Base-by-base conservation (phyloP, 2,113 vertebrate species). In the Poecile atricapillus region DNA sequence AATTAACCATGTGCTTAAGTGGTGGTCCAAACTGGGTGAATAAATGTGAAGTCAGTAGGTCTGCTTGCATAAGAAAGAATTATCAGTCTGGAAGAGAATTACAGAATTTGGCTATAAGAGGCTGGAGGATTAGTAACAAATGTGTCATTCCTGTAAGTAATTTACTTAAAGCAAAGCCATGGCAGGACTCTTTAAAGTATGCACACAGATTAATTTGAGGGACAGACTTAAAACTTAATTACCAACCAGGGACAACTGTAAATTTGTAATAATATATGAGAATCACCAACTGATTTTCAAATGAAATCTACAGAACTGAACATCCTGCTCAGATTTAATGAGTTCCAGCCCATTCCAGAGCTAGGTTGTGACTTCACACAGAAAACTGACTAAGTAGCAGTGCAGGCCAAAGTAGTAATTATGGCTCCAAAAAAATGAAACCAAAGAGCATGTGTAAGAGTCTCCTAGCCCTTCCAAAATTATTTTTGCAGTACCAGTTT, bases 111-210 rank as follows among this genome's bases (percentile, higher is more conserved):
- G 73, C 92, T 89, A 52, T 55, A 78, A 77, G 65, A 87, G 74
- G 70, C 71, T 74, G 70, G 27, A 92, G 87, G 90, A 97, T 97
- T 97, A 95, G 89, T 95, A 94, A 95, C 94, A 97, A 98, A 97
- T 91, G 84, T 97, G 96, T 95, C 95, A 83, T 64, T 97, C 88
- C 96, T 97, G 96, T 59, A 98, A 98, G 94, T 83, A 97, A 98
- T 97, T 97, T 84, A 73, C 87, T 97, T 96, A 95, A 97, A 97
- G 96, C 87, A 95, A 95, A 97, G 83, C 83, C 71, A 75, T 9
- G 15, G 87, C 52, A 88, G 69, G 82, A 53, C 67, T 62, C 41
- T 83, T 91, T 83, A 93, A 87, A 93, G 70, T 69, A 80, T 69
- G 75, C 79, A 87, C 91, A 91, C 96, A 87, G 21, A 97, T 97